A percentile compares a stretch with the other conserved stretches of the same genome.
phyloP scores from a whole-genome alignment of 2,113 vertebrate genomes.

The Peromyscus polionotus region DNA sequence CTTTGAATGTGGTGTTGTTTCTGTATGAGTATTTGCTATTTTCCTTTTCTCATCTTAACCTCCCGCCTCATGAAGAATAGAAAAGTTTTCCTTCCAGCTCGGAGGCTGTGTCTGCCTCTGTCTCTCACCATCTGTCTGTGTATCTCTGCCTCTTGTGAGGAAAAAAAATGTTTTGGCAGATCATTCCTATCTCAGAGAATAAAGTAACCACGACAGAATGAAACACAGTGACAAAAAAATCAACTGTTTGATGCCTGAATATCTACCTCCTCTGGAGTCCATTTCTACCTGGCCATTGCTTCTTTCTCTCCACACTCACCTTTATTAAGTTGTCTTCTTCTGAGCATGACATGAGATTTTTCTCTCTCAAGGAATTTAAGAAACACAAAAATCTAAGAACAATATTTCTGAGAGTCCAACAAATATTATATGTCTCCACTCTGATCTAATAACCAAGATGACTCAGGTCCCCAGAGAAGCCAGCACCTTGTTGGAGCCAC shows the following conservation, averaged over 20 bases:
- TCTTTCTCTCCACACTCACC: conserved; percentile 43
- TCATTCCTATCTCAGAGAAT: conserved; percentile 63
- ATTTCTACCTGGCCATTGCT: conserved; percentile 69
- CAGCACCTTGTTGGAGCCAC: neutral
- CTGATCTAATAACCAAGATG: neutral
- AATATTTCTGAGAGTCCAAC: neutral
- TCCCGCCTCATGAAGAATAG: conserved; percentile 20
- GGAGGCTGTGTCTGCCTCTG: conserved; percentile 66
- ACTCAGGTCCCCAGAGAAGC: neutral
- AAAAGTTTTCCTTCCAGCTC: conserved; percentile 40
- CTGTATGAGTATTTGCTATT: neutral
- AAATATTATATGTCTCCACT: neutral
- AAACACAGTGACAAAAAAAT: conserved; percentile 48
- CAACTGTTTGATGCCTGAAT: conserved; percentile 53
- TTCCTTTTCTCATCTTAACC: conserved; percentile 53
- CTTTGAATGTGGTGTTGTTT: conserved; percentile 53
- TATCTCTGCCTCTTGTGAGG: conserved; percentile 63
- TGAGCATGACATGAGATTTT: conserved; percentile 59
- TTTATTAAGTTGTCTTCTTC: conserved; percentile 73
- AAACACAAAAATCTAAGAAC: neutral
- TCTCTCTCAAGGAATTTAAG: conserved; percentile 52
- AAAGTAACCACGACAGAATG: conserved; percentile 71
- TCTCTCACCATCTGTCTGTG: conserved; percentile 79
- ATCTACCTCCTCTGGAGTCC: conserved; percentile 60
- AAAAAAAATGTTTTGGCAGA: conserved; percentile 79